Conservation (phyloP, 2,113 vertebrate genomes). For the Corvus moneduloides region DNA sequence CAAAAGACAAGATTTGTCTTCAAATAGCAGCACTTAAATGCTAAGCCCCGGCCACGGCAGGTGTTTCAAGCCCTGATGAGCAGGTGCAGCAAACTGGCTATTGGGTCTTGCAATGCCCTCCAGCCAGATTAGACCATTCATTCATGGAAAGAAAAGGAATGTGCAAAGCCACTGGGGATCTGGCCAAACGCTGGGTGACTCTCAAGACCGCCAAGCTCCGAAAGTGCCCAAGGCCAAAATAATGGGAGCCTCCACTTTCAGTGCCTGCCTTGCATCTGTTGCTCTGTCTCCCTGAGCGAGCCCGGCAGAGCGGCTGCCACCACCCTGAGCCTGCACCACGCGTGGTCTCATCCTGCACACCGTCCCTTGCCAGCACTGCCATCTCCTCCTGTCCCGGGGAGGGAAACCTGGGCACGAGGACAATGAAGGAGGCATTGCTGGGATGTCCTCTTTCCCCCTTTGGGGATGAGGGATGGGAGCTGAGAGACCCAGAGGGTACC, state of each 20-base stretch:
- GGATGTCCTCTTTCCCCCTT: neutral
- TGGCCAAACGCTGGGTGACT: conserved; percentile 61
- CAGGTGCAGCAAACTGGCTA: conserved; percentile 63
- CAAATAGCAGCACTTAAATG: conserved; percentile 67
- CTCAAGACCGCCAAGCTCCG: conserved; percentile 32
- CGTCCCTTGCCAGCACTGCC: rapidly evolving
- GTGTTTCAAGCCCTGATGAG: conserved; percentile 56
- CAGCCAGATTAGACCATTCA: conserved; percentile 66
- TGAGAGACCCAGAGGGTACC: neutral
- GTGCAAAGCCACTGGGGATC: conserved; percentile 55
- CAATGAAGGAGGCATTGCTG: rapidly evolving
- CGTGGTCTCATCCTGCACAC: rapidly evolving
- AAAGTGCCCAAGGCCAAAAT: conserved; percentile 65
- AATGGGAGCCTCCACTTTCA: conserved; percentile 25
- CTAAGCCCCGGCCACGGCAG: conserved; percentile 46
- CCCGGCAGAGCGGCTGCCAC: neutral
- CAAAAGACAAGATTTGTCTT: conserved; percentile 60
- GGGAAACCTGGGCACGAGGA: neutral
- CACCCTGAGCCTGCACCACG: rapidly evolving
- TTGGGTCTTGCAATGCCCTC: conserved; percentile 56
- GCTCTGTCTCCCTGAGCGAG: neutral
- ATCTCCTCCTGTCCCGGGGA: rapidly evolving
- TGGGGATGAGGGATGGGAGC: neutral
- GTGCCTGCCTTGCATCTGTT: conserved; percentile 52
- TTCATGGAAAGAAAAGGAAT: conserved; percentile 60